Evolutionary conservation across 2,113 vertebrate genomes (phyloP).

Genomic region (Perca fluviatilis): DNA sequence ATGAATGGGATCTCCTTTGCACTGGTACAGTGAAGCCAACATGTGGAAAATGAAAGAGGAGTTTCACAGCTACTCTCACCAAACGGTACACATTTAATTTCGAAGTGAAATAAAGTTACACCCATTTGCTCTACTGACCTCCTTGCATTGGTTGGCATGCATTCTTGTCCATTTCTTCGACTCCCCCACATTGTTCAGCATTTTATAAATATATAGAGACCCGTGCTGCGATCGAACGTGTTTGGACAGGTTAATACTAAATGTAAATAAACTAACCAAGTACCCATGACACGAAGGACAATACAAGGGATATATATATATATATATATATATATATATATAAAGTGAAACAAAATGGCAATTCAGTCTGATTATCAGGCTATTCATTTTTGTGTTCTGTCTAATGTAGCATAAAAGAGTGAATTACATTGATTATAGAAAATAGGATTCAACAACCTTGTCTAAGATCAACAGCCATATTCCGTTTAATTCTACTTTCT

Average conservation of each 20-base stretch:
- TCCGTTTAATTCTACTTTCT: background rate
- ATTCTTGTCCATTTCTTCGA: background rate
- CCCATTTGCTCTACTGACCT: constrained; percentile 1
- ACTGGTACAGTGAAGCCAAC: constrained; percentile 6
- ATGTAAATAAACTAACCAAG: too few species aligned
- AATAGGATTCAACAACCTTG: background rate
- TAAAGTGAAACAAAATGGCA: background rate
- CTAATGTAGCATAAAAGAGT: background rate
- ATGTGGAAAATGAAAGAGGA: constrained; percentile 29
- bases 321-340: background rate
- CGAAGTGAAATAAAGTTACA: background rate
- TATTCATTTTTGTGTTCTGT: background rate
- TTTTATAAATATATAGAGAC: background rate
- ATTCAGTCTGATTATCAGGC: background rate
- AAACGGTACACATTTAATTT: constrained; percentile 43
- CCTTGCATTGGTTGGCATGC: background rate
- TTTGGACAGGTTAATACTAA: too few species aligned
- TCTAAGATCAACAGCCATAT: background rate
- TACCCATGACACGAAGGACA: too few species aligned
- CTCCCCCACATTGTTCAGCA: background rate
- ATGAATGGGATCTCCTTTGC: background rate
- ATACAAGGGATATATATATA: too few species aligned
- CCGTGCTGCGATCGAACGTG: too few species aligned
- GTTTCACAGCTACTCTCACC: constrained; percentile 19
- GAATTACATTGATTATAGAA: background rate